Conservation (phyloP, 2,797 vertebrate genomes). For the Merluccius polli region DNA sequence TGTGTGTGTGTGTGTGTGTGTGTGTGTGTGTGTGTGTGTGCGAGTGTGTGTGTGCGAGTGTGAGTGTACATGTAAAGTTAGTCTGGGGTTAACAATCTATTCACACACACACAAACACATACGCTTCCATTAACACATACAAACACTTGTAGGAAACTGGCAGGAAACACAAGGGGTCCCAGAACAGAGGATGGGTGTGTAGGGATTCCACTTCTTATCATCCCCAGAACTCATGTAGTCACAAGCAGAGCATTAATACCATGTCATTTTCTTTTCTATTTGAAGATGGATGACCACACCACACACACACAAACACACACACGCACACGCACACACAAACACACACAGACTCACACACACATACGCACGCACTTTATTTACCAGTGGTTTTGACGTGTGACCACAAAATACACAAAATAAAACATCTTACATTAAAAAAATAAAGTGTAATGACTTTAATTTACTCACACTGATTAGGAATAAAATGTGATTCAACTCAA, state of each 20-base stretch:
- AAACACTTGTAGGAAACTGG: conserved; percentile 46
- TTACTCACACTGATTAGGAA: not conserved
- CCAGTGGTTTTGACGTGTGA: not conserved
- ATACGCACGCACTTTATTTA: not conserved
- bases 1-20: not conserved
- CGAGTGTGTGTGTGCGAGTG: not conserved
- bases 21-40: not conserved
- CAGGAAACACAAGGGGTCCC: conserved; percentile 58
- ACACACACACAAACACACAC: not conserved
- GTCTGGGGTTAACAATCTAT: not conserved
- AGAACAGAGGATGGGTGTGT: conserved; percentile 35
- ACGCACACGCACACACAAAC: not conserved
- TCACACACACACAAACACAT: not conserved
- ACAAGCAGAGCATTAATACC: conserved; percentile 1
- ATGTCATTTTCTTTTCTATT: conserved; percentile 14
- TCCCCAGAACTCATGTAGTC: conserved; percentile 16
- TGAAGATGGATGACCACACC: not conserved
- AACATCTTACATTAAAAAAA: not conserved
- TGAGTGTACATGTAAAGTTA: not conserved
- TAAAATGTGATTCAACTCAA: not conserved
- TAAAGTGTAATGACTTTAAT: too few species aligned
- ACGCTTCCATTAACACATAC: not conserved
- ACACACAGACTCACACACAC: not conserved
- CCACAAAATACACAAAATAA: not conserved
- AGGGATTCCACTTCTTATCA: conserved; percentile 48